Evolutionary conservation across 2,113 vertebrate species (phyloP).

Genomic region (Sinocyclocheilus grahami): DNA sequence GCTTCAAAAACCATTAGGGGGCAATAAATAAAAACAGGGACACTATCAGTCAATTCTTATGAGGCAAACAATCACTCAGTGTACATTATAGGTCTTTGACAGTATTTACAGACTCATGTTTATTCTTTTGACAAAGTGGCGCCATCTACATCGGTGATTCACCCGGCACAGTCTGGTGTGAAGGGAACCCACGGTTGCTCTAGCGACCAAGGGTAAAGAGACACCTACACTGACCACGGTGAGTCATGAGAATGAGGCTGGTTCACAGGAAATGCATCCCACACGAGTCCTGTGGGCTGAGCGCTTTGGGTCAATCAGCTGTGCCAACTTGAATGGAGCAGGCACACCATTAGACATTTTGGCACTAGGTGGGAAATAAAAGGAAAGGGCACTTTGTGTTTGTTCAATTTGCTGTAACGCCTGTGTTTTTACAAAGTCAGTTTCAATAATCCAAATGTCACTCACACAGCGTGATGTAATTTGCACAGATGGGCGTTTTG

Average conservation of each 20-base stretch:
- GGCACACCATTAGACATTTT: slow-evolving; percentile 6
- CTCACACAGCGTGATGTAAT: not conserved
- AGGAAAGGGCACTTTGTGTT: slow-evolving; percentile 5
- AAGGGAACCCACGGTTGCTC: slow-evolving; percentile 23
- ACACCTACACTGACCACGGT: slow-evolving; percentile 70
- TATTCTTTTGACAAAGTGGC: slow-evolving; percentile 46
- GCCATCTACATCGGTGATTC: slow-evolving; percentile 60
- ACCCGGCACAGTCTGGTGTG: slow-evolving; percentile 56
- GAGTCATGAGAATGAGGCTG: slow-evolving; percentile 67
- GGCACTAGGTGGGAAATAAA: slow-evolving; percentile 14
- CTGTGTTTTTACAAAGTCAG: not conserved
- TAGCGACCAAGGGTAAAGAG: slow-evolving; percentile 52
- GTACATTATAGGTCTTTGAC: slow-evolving; percentile 39
- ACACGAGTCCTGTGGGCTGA: slow-evolving; percentile 29
- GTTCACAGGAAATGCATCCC: slow-evolving; percentile 52
- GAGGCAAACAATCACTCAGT: slow-evolving; percentile 41
- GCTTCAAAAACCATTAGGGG: not conserved
- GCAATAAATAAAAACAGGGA: not conserved
- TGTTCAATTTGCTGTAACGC: not conserved
- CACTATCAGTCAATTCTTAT: not conserved
- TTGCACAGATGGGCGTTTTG: not conserved
- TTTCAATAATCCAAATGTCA: slow-evolving; percentile 11
- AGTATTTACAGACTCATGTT: slow-evolving; percentile 45
- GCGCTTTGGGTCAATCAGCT: slow-evolving; percentile 28
- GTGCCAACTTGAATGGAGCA: slow-evolving; percentile 17